Evolutionary conservation across 2,888 invertebrate species (phyloP), one percentile per base, ranked within the genome.

Genomic region (Geotrupes spiniger): DNA sequence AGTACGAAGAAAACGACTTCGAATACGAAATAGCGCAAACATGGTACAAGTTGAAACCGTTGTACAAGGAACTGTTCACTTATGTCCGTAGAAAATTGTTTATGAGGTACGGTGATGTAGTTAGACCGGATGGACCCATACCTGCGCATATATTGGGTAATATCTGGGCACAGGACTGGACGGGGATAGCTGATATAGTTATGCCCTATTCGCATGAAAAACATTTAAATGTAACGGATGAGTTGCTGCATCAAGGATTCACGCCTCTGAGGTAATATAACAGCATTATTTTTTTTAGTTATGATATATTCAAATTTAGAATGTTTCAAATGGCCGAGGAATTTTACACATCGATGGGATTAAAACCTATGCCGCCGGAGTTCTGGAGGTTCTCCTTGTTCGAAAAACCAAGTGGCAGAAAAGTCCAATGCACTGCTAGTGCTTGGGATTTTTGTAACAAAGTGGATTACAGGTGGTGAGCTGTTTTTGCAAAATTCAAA

Each of bases 371-470:
- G 76, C 85, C 90, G 0, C 84, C 86, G 0, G 85, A 88, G 71
- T 93, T 92, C 75, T 92, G 92, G 90, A 79, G 85, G 29, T 80
- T 83, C 16, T 92, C 92, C 0, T 79, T 92, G 79, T 75, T 93
- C 21, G 84, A 84, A 56, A 81, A 85, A 49, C 91, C 92, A 0
- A 70, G 78, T 9, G 85, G 86, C 56, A 77, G 85, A 51, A 84
- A 78, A 68, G 83, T 82, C 0, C 85, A 85, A 57, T 89, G 88
- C 61, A 84, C 84, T 1, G 80, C 87, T 0, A 87, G 87, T 50
- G 87, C 92, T 1, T 92, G 91, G 91, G 91, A 92, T 70, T 89
- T 92, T 72, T 89, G 87, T 64, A 89, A 92, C 63, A 78, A 82
- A 61, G 78, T 86, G 11, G 92, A 94, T 68, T 92, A 85, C 68